Conservation (phyloP, 1,140 invertebrate species). For the Brachionus paranguensis region DNA sequence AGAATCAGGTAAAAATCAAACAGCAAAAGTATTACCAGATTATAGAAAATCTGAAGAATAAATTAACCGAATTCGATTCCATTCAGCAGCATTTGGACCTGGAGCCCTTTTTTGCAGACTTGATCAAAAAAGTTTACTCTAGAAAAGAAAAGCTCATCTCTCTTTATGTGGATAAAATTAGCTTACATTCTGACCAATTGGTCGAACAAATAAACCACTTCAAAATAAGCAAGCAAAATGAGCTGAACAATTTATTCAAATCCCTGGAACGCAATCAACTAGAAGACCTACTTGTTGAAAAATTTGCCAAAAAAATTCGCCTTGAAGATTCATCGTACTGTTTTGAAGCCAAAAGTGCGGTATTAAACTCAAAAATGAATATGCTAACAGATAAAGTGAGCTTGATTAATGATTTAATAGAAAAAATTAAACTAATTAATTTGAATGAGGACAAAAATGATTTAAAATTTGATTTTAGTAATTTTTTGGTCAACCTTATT, state of each 20-base stretch:
- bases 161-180: background rate
- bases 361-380: background rate
- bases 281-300: background rate
- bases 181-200: background rate
- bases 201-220: background rate
- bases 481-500: background rate
- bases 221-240: background rate
- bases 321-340: background rate
- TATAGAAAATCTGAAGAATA: background rate
- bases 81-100: background rate
- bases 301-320: background rate
- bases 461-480: background rate
- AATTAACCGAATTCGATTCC: background rate
- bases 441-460: background rate
- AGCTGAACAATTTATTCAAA: background rate
- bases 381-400: background rate
- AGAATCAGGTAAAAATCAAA: background rate
- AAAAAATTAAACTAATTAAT: background rate
- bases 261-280: background rate
- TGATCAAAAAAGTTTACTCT: background rate
- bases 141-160: background rate
- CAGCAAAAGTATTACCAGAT: background rate
- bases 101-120: background rate
- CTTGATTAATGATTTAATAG: background rate
- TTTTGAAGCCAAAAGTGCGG: background rate